Percentiles rank a stretch among this genome's conserved stretches.
Conservation (phyloP, 2,797 vertebrate genomes). For the Coendou prehensilis region DNA sequence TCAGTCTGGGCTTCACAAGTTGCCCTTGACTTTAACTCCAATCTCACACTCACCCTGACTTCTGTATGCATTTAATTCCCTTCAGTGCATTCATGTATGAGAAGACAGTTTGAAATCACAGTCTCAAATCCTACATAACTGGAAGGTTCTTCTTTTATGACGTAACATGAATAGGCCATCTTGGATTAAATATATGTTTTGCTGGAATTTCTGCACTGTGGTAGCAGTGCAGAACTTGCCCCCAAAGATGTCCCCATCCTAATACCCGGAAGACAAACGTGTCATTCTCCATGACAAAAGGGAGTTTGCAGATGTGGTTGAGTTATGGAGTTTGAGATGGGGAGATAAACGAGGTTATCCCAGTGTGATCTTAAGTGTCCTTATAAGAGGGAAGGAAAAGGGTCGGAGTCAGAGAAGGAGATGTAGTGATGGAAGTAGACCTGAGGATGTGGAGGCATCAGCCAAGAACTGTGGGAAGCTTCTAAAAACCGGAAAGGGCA, state of each 20-base stretch:
- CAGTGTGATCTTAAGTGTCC: neutral
- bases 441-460: neutral
- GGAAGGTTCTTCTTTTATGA: neutral
- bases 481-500: neutral
- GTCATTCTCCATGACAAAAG: neutral
- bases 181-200: constrained; percentile 2
- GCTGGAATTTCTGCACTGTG: neutral
- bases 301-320: neutral
- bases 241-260: neutral
- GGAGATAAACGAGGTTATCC: neutral
- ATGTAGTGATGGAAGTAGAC: neutral
- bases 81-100: neutral
- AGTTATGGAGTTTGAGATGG: constrained; percentile 1
- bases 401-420: neutral
- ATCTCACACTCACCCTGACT: neutral
- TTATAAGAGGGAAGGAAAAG: neutral
- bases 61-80: neutral
- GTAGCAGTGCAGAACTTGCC: neutral
- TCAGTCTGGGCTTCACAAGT: neutral
- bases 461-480: neutral
- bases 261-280: neutral
- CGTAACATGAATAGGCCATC: neutral
- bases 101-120: neutral
- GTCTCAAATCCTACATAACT: neutral
- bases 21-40: neutral